A percentile compares a stretch with the other conserved stretches of the same genome.
Conservation (phyloP, 2,113 vertebrate species). For the Otolemur garnettii region DNA sequence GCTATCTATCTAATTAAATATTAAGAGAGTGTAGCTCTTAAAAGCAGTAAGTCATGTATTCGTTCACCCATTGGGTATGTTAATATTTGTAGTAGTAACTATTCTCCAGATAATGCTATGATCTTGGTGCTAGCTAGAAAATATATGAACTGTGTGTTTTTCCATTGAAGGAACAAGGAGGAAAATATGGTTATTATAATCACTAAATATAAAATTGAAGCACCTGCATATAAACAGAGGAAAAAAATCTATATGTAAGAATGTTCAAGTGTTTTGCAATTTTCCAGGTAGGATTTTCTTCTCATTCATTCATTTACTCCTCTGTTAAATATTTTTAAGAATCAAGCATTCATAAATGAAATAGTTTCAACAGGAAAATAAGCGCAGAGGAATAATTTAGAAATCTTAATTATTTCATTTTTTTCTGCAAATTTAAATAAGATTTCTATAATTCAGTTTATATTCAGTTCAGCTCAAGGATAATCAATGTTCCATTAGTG, state of each 20-base stretch:
- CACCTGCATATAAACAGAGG: background rate
- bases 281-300: background rate
- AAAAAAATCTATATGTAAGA: constrained; percentile 46
- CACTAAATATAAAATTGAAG: constrained; percentile 43
- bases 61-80: background rate
- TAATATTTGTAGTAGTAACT: background rate
- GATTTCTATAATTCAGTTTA: background rate
- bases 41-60: background rate
- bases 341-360: background rate
- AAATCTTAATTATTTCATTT: background rate
- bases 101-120: background rate
- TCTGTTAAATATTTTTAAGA: background rate
- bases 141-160: background rate
- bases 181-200: background rate
- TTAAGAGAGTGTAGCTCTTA: background rate
- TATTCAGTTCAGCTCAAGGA: constrained; percentile 4
- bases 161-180: background rate
- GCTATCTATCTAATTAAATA: no score
- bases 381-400: background rate
- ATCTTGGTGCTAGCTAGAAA: background rate
- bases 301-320: background rate
- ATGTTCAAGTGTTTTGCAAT: background rate
- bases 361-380: background rate
- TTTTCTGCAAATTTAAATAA: background rate
- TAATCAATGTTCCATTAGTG: background rate